phyloP scores from a whole-genome alignment of 30 jellyfish, hydroid and myxozoan genomes.

The Aurelia coerulea region DNA sequence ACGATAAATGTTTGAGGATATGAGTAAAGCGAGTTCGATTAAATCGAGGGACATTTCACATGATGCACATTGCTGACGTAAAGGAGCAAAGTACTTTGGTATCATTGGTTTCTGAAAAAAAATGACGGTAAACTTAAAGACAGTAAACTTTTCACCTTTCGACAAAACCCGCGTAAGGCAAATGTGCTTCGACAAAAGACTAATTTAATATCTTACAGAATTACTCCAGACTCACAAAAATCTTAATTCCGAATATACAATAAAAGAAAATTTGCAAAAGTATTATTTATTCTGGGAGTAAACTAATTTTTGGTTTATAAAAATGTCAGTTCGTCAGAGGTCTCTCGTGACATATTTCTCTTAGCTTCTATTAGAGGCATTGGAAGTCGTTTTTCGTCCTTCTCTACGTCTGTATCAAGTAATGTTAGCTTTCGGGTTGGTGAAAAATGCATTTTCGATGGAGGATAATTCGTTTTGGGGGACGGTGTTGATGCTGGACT shows the following conservation, averaged over 20 bases:
- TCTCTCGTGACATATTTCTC: background rate
- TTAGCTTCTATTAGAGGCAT: constrained; percentile 18
- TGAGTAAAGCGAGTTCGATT: too few relatives aligned
- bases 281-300: constrained; percentile 17
- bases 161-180: too few relatives aligned
- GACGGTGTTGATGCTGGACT: constrained; percentile 99
- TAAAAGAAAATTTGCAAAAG: constrained; percentile 42
- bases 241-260: constrained; percentile 21
- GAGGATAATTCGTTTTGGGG: constrained; percentile 74
- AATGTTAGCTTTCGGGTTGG: constrained; percentile 38
- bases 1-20: too few relatives aligned
- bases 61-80: too few relatives aligned
- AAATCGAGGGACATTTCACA: too few relatives aligned
- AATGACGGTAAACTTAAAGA: too few relatives aligned
- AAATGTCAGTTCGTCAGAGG: constrained; percentile 44
- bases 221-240: constrained; percentile 2
- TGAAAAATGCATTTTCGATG: constrained; percentile 20
- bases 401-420: constrained; percentile 46
- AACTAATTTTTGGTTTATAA: constrained; percentile 23
- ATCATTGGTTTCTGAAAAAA: too few relatives aligned
- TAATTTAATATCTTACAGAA: background rate
- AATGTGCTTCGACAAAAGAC: too few relatives aligned
- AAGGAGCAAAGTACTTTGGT: too few relatives aligned
- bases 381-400: constrained; percentile 37
- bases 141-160: too few relatives aligned